Evolutionary conservation across 2,888 invertebrate species (phyloP).

Genomic region (Synanthedon andrenaeformis): DNA sequence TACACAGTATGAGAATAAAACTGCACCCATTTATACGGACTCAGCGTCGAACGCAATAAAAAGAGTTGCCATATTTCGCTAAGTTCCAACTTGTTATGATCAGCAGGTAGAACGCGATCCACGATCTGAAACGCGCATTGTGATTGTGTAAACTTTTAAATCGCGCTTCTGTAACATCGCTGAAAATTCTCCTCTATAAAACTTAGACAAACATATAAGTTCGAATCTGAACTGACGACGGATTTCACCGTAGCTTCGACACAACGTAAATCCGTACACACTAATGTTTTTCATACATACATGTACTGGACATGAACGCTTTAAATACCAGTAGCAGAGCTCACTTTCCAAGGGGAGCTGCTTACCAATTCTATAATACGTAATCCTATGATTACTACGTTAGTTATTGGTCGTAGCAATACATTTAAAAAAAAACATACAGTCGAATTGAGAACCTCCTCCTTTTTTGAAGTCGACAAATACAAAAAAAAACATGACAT

Average conservation of each 20-base stretch:
- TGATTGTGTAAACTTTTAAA: conserved; percentile 44
- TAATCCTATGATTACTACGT: too few relatives aligned
- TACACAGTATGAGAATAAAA: conserved; percentile 39
- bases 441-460: too few relatives aligned
- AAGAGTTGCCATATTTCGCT: conserved; percentile 43
- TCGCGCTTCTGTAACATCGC: conserved; percentile 21
- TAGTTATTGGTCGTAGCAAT: too few relatives aligned
- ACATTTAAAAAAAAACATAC: too few relatives aligned
- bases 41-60: conserved; percentile 30
- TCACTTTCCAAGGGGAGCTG: too few relatives aligned
- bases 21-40: conserved; percentile 21
- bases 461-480: too few relatives aligned
- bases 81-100: conserved; percentile 50
- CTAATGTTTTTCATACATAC: too few relatives aligned
- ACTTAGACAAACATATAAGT: conserved; percentile 23
- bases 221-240: neutral
- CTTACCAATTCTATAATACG: too few relatives aligned
- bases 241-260: neutral
- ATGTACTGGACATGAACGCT: too few relatives aligned
- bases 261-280: neutral
- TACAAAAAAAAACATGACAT: too few relatives aligned
- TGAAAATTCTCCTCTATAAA: conserved; percentile 19
- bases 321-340: too few relatives aligned
- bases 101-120: conserved; percentile 28
- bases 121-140: conserved; percentile 21